These are phyloP conservation scores for Eudasyphora cyanicolor DNA, from an alignment of 2,888 invertebrate genomes.

Conservation along the genomic window DNA sequence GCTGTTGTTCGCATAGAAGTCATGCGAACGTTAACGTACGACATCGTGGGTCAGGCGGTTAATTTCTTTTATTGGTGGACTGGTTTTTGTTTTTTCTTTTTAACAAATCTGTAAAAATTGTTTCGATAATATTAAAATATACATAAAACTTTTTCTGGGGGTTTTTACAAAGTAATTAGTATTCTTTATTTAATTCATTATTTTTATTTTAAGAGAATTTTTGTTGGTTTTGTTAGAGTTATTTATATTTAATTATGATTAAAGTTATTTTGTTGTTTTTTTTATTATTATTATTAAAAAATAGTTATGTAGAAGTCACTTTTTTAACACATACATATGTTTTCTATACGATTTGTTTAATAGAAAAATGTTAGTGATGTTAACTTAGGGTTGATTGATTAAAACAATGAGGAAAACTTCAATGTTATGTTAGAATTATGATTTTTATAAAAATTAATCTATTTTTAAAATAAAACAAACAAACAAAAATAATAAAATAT, in stretches of 20 bases:
- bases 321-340: slow-evolving; percentile 47
- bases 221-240: slow-evolving; percentile 10
- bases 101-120: slow-evolving; percentile 13
- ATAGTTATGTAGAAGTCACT: slow-evolving; percentile 50
- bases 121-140: slow-evolving; percentile 33
- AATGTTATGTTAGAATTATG: not conserved
- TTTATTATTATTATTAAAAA: slow-evolving; percentile 23
- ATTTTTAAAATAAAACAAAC: too few species aligned
- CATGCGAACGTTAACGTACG: too few species aligned
- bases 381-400: slow-evolving; percentile 32
- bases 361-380: slow-evolving; percentile 43
- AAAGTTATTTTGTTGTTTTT: not conserved
- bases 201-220: slow-evolving; percentile 1
- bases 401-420: not conserved
- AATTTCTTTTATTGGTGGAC: not conserved
- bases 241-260: slow-evolving; percentile 18
- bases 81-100: not conserved
- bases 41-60: too few species aligned
- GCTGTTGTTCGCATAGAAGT: too few species aligned
- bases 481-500: not conserved
- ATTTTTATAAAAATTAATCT: not conserved
- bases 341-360: not conserved
- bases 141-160: not conserved
- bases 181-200: not conserved
- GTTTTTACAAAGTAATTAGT: slow-evolving; percentile 20